Percentiles rank a stretch among this genome's conserved stretches.
phyloP scores from a whole-genome alignment of 1,140 invertebrate genomes.

The Conus betulinus region DNA sequence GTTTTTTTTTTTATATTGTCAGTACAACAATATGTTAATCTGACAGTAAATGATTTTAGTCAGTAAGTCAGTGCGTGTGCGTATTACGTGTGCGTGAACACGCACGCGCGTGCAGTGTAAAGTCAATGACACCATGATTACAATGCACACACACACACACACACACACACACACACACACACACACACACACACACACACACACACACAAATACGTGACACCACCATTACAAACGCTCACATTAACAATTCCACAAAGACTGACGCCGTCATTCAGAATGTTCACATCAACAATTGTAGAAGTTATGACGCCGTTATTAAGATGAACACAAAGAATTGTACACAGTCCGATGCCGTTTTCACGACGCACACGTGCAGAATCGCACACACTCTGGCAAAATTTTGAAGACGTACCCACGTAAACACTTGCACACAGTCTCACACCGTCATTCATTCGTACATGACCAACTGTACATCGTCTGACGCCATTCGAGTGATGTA shows the following conservation, averaged over 20 bases:
- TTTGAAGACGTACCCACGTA: background rate
- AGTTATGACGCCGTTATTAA: background rate
- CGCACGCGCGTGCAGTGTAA: background rate
- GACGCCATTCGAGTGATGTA: too few species aligned
- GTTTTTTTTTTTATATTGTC: too few species aligned
- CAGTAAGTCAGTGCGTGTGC: too few species aligned
- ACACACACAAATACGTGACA: background rate
- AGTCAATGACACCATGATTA: too few species aligned
- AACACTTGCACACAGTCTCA: background rate
- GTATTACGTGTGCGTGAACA: background rate
- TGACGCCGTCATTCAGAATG: too few species aligned
- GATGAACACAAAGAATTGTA: background rate
- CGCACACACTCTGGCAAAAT: background rate
- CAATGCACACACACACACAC: slow-evolving; percentile 8
- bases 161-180: slow-evolving; percentile 18
- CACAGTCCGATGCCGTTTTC: too few species aligned
- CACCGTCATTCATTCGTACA: background rate
- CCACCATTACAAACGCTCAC: background rate
- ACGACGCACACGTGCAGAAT: background rate
- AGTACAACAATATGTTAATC: too few species aligned
- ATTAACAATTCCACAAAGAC: background rate
- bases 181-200: slow-evolving; percentile 12
- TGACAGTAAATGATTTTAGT: too few species aligned
- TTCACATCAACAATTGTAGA: too few species aligned
- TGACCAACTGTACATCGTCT: too few species aligned